These are phyloP conservation scores for Lathamus discolor DNA, from an alignment of 2,113 vertebrate genomes.

Conservation along the genomic window DNA sequence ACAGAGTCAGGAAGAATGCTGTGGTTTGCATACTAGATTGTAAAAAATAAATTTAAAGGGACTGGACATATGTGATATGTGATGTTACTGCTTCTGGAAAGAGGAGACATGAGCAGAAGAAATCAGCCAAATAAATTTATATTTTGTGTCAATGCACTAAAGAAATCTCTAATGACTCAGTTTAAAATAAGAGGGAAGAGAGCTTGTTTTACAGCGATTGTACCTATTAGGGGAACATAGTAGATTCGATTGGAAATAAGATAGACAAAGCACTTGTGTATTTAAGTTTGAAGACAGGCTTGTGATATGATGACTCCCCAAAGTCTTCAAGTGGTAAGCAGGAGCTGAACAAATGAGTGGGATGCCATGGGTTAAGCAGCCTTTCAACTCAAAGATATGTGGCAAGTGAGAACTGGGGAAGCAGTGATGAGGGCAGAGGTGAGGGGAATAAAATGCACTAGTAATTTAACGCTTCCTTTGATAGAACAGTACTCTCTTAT, in stretches of 20 bases:
- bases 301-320: constrained; percentile 11
- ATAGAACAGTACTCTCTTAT: background rate
- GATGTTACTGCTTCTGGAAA: background rate
- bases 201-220: constrained; percentile 46
- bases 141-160: background rate
- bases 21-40: background rate
- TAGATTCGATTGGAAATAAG: constrained; percentile 30
- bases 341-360: background rate
- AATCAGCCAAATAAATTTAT: constrained; percentile 14
- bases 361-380: constrained; percentile 45
- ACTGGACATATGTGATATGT: background rate
- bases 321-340: background rate
- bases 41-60: background rate
- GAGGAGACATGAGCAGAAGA: background rate
- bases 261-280: constrained; percentile 22
- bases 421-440: background rate
- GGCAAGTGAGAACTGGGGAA: background rate
- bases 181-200: background rate
- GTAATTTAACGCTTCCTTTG: constrained; percentile 26
- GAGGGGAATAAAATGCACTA: background rate
- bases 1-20: background rate
- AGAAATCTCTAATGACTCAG: constrained; percentile 7
- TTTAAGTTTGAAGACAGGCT: constrained; percentile 11
- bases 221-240: background rate
- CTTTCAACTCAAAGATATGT: background rate